Conservation (phyloP, 2,797 vertebrate species). For the Catharus ustulatus region DNA sequence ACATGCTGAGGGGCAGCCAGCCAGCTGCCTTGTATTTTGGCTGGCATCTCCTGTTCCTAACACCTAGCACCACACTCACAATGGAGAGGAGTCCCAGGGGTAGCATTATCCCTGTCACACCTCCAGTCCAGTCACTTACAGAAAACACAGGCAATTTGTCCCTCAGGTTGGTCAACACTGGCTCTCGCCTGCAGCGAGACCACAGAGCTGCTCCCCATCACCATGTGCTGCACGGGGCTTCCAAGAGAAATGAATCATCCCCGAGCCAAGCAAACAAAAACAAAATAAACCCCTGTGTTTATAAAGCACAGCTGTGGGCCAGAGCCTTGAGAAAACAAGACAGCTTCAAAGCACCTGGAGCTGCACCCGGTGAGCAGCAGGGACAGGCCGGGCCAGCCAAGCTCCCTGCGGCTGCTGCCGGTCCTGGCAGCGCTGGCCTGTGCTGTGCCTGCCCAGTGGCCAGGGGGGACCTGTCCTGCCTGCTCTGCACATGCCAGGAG, state of each 20-base stretch:
- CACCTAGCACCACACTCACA: not conserved
- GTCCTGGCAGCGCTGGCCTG: not conserved
- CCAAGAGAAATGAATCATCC: slow-evolving; percentile 12
- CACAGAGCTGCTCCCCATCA: not conserved
- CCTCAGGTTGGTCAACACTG: not conserved
- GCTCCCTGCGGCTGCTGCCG: not conserved
- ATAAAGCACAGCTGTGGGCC: not conserved
- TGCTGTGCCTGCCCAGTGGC: accelerated
- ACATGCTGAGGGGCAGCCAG: not conserved
- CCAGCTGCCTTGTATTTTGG: not conserved
- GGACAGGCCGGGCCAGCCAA: not conserved
- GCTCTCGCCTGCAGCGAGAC: not conserved
- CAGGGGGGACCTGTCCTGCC: not conserved
- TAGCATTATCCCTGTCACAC: not conserved
- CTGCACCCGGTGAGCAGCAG: not conserved
- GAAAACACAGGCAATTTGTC: not conserved
- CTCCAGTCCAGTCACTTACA: not conserved
- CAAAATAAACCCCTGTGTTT: slow-evolving; percentile 6
- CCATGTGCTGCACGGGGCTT: not conserved
- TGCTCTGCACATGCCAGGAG: not conserved
- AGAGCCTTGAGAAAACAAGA: not conserved
- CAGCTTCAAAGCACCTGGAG: not conserved
- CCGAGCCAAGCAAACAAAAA: not conserved
- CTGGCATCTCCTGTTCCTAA: not conserved
- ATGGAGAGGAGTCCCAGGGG: not conserved